phyloP scores from a whole-genome alignment of 2,113 vertebrate species.

The Panurus biarmicus region DNA sequence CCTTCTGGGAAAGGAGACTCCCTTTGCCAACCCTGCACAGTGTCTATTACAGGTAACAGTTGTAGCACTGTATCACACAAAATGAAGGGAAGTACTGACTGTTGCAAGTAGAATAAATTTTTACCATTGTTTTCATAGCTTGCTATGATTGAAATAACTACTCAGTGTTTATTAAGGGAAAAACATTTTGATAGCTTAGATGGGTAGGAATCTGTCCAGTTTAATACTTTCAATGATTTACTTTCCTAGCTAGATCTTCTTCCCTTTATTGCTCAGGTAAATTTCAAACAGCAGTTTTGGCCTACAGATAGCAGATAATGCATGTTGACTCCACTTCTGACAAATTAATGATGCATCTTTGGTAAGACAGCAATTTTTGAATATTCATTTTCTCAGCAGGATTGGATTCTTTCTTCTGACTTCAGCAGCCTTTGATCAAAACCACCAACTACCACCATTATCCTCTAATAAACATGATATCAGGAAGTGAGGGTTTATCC shows the following conservation, averaged over 20 bases:
- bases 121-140: neutral
- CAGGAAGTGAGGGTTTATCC: fast-evolving
- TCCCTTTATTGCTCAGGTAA: neutral
- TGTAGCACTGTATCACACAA: neutral
- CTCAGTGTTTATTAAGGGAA: neutral
- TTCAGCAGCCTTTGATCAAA: neutral
- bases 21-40: neutral
- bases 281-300: neutral
- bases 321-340: neutral
- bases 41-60: neutral
- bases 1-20: neutral
- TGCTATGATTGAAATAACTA: neutral
- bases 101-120: neutral
- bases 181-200: neutral
- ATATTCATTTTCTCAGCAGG: neutral
- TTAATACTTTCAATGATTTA: neutral
- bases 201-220: neutral
- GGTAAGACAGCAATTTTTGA: neutral
- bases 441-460: neutral
- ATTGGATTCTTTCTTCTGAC: neutral
- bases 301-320: neutral
- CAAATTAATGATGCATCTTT: neutral
- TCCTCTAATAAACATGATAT: neutral
- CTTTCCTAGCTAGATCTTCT: neutral
- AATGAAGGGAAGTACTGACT: neutral